These are phyloP conservation scores for Orchestes rusci DNA, from an alignment of 2,888 invertebrate species.

Conservation along the genomic window DNA sequence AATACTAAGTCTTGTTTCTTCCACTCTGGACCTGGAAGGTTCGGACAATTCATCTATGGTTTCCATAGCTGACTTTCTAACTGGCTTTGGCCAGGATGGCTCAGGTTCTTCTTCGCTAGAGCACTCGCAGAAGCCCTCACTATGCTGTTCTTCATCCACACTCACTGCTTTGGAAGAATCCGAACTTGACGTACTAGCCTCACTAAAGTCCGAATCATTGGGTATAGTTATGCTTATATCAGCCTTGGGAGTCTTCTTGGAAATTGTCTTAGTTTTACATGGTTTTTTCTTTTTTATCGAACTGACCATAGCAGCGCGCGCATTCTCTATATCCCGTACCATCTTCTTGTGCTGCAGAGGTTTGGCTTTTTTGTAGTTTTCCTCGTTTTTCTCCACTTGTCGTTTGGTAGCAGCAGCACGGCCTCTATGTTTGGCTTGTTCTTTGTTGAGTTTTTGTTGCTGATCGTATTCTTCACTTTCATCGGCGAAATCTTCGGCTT, in stretches of 20 bases:
- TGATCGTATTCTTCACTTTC: constrained; percentile 31
- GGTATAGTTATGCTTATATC: constrained; percentile 30
- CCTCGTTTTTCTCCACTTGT: constrained; percentile 29
- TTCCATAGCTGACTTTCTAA: no score
- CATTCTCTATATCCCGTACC: constrained; percentile 45
- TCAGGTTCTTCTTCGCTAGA: constrained; percentile 10
- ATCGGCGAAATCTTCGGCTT: constrained; percentile 42
- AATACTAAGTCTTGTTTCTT: no score
- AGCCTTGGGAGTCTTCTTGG: constrained; percentile 7
- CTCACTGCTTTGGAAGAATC: constrained; percentile 7
- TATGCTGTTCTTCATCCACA: constrained; percentile 9
- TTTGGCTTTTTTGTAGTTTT: constrained; percentile 31
- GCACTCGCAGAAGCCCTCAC: constrained; percentile 23
- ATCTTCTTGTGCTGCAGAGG: constrained; percentile 35
- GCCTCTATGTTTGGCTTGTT: constrained; percentile 42
- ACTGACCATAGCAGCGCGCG: constrained; percentile 39
- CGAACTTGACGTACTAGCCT: constrained; percentile 10
- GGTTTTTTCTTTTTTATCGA: constrained; percentile 12
- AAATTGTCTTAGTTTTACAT: background rate
- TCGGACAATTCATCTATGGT: no score
- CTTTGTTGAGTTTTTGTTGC: constrained; percentile 22
- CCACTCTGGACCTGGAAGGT: no score
- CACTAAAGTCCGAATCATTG: constrained; percentile 20
- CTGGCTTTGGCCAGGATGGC: background rate
- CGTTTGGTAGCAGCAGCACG: constrained; percentile 28